Conservation (phyloP, 2,113 vertebrate species). For the Chaetodon auriga region DNA sequence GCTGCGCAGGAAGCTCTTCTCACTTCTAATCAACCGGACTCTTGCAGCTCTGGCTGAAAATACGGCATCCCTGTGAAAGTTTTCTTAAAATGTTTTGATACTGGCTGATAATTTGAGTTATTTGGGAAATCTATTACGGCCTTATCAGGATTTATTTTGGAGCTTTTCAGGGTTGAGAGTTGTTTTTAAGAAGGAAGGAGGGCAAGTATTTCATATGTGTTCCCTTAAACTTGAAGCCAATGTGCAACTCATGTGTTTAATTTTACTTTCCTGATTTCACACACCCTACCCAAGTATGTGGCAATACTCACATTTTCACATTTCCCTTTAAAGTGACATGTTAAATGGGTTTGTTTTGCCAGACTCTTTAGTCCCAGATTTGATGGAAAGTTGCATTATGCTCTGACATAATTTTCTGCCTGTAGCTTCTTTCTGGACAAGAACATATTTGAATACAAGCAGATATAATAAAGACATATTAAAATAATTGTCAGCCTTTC, state of each 20-base stretch:
- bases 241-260: neutral
- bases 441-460: neutral
- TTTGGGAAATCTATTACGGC: neutral
- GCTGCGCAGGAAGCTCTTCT: neutral
- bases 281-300: neutral
- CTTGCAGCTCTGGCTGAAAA: neutral
- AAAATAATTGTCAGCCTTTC: conserved; percentile 19
- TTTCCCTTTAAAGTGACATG: neutral
- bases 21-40: neutral
- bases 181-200: neutral
- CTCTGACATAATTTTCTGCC: neutral
- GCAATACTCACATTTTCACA: neutral
- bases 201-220: too few species aligned
- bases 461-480: neutral
- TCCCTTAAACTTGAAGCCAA: neutral
- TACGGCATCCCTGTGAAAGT: neutral
- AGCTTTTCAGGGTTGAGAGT: neutral
- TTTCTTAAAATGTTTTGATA: conserved; percentile 15
- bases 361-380: neutral
- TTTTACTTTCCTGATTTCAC: neutral
- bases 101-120: neutral
- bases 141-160: neutral
- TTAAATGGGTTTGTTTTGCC: neutral
- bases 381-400: neutral
- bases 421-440: neutral